phyloP scores from a whole-genome alignment of 2,888 invertebrate species.

The Hydroisotoma schaefferi region DNA sequence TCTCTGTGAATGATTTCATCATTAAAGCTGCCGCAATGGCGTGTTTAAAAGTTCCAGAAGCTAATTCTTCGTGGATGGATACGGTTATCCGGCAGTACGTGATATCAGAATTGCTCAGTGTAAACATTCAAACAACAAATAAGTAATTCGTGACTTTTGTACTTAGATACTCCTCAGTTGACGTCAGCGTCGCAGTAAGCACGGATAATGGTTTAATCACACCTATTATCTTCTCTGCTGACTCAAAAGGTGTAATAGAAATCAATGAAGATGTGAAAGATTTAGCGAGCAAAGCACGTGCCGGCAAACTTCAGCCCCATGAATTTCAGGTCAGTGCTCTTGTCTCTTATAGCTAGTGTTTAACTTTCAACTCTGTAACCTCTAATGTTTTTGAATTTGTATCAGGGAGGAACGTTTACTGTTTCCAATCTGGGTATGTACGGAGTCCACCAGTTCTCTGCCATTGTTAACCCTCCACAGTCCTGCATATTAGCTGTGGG shows the following conservation, averaged over 20 bases:
- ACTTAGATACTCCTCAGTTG: conserved; percentile 79
- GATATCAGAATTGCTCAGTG: not conserved
- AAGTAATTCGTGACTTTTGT: conserved; percentile 37
- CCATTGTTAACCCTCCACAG: conserved; percentile 95
- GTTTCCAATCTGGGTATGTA: conserved; percentile 96
- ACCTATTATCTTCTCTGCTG: conserved; percentile 89
- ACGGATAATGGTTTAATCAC: conserved; percentile 94
- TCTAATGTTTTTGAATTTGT: not conserved
- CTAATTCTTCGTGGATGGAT: conserved; percentile 95
- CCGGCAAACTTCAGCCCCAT: conserved; percentile 82
- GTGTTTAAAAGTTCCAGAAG: conserved; percentile 83
- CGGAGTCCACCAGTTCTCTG: conserved; percentile 80
- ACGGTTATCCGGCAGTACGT: conserved; percentile 84
- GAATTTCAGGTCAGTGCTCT: conserved; percentile 91
- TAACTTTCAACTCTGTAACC: not conserved
- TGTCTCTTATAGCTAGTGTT: too few species aligned
- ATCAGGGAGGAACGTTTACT: conserved; percentile 83
- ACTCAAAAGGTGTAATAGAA: conserved; percentile 79
- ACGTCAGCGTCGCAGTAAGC: conserved; percentile 94
- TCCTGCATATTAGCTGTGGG: conserved; percentile 88
- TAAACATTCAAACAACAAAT: not conserved
- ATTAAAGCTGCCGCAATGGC: conserved; percentile 90
- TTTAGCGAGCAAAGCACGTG: conserved; percentile 80
- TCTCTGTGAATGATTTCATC: conserved; percentile 94
- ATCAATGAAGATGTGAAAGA: conserved; percentile 76